Base-by-base conservation (phyloP, 2,888 invertebrate genomes). In the Cynaeus angustus region DNA sequence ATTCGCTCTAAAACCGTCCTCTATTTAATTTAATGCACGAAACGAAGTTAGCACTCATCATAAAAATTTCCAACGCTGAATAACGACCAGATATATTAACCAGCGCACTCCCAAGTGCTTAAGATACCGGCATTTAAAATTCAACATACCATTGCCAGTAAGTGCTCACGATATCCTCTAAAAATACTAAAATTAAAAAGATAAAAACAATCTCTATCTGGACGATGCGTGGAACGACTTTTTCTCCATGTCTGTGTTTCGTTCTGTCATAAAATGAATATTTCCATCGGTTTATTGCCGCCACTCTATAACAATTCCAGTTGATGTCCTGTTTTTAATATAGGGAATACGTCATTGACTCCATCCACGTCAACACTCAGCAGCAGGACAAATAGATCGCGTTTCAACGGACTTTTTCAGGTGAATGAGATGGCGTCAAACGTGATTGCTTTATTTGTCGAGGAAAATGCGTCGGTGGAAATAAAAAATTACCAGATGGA, bases 281-380 rank as follows among this genome's bases (percentile, higher is more conserved):
- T 59, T 59, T 46, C 45, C 43, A 59, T 59, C 46, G 14, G 8
- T 30, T 59, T 59, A 59, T 59, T 59, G 33, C 59, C 33, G 10
- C 14, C 53, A 33, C 14, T 33, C 56, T 56, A 56, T 56, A 56
- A 56, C 43, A 56, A 56, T 56, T 28, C 26, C 26, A 10, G 38
- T 56, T 56, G 45, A 46, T 59, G 33, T 46, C 59, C 46, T 59
- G 59, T 59, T 59, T 59, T 59, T 59, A 45, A 59, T 59, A 59
- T 59, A 30, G 59, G 43, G 28, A 59, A 46, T 46, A 59, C 59
- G 59, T 59, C 59, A 59, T 16, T 9, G 8, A 10, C 53, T 10
- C 16, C 16, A 53, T 45, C 33, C 28, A 28, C 59, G 59, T 59
- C 59, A 59, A 59, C 59, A 45, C 59, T 59, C 30, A n/a, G 26